Percentiles rank a stretch among this genome's conserved stretches.
These are phyloP conservation scores for Sphinx pinastri DNA, from an alignment of 2,888 invertebrate genomes.

Conservation along the genomic window DNA sequence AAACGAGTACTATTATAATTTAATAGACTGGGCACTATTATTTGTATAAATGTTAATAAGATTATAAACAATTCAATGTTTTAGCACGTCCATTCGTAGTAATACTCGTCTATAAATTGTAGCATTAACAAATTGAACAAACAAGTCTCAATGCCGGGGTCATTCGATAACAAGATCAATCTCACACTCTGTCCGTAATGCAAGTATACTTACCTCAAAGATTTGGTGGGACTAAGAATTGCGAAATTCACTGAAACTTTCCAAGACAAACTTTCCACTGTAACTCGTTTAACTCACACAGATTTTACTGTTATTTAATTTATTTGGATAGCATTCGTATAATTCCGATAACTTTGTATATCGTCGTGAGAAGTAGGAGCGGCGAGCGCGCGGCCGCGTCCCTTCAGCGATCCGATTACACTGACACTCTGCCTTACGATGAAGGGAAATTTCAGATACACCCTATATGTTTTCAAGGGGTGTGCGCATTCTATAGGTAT, in stretches of 20 bases:
- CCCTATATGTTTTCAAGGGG: slow-evolving; percentile 33
- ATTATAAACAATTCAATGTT: slow-evolving; percentile 34
- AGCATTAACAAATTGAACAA: slow-evolving; percentile 64
- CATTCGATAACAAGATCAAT: slow-evolving; percentile 55
- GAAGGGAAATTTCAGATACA: slow-evolving; percentile 41
- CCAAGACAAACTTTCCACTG: slow-evolving; percentile 32
- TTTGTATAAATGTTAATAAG: slow-evolving; percentile 25
- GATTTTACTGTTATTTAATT: not conserved
- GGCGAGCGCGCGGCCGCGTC: slow-evolving; percentile 50
- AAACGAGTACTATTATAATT: not conserved
- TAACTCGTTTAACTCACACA: not conserved
- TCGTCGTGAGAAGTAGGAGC: slow-evolving; percentile 31
- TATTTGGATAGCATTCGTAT: not conserved
- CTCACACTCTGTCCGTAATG: slow-evolving; percentile 28
- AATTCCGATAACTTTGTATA: slow-evolving; percentile 22
- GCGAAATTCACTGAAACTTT: slow-evolving; percentile 31
- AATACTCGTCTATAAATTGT: slow-evolving; percentile 45
- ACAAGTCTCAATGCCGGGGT: slow-evolving; percentile 62
- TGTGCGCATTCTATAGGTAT: not conserved
- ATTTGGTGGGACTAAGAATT: not conserved
- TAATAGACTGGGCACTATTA: not conserved
- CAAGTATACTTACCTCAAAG: slow-evolving; percentile 24
- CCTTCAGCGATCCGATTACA: slow-evolving; percentile 49
- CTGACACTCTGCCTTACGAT: slow-evolving; percentile 46
- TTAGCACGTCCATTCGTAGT: slow-evolving; percentile 50